phyloP scores from a whole-genome alignment of 2,113 vertebrate species.

The Neotragus moschatus region DNA sequence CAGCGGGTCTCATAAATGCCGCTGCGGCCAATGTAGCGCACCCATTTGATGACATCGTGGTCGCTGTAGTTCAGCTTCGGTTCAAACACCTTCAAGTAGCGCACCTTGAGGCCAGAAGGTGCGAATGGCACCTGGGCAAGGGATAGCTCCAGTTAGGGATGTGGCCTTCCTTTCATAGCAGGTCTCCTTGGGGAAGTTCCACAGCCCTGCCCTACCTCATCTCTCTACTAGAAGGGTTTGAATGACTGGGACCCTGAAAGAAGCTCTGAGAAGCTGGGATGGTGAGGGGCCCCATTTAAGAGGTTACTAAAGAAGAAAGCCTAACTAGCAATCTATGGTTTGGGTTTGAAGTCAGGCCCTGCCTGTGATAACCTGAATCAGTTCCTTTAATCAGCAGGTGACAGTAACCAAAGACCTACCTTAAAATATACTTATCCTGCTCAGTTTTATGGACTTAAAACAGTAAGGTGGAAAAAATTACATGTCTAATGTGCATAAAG shows the following conservation, averaged over 20 bases:
- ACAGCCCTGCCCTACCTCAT: not conserved
- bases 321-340: not conserved
- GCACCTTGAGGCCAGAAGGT: slow-evolving; percentile 98
- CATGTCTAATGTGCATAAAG: not conserved
- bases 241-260: not conserved
- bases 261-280: not conserved
- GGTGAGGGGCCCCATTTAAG: not conserved
- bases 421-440: slow-evolving; percentile 9
- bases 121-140: slow-evolving; percentile 93
- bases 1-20: slow-evolving; percentile 99
- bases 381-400: slow-evolving; percentile 17
- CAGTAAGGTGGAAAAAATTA: slow-evolving; percentile 11
- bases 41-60: slow-evolving; percentile 99
- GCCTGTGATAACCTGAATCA: not conserved
- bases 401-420: not conserved
- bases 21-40: slow-evolving; percentile 98
- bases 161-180: not conserved
- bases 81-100: slow-evolving; percentile 99
- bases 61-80: slow-evolving; percentile 99
- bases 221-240: not conserved
- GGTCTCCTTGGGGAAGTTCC: not conserved
- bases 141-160: slow-evolving; percentile 43
- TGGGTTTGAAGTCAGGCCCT: not conserved
- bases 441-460: slow-evolving; percentile 20
- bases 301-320: not conserved